phyloP scores from a whole-genome alignment of 2,888 invertebrate species.

The Platerodrilus igneus region DNA sequence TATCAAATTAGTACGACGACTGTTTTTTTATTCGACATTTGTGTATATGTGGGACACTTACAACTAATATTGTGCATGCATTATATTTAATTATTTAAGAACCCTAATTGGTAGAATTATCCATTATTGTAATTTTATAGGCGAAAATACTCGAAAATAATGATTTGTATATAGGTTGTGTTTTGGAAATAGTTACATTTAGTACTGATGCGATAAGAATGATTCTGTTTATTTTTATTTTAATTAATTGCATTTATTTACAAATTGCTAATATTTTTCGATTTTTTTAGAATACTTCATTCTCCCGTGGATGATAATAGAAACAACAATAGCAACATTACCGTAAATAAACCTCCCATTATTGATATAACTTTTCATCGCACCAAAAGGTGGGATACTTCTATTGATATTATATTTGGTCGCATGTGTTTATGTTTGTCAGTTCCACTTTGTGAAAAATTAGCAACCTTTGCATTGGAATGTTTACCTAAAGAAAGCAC shows the following conservation, averaged over 20 bases:
- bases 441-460: conserved; percentile 61
- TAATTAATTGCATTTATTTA: conserved; percentile 1
- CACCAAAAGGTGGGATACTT: conserved; percentile 57
- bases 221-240: background rate
- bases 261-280: background rate
- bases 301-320: conserved; percentile 58
- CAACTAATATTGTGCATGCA: no score
- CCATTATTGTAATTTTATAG: no score
- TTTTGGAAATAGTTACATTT: no score
- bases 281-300: conserved; percentile 61
- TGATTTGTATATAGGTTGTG: no score
- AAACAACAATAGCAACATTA: conserved; percentile 51
- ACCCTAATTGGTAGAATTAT: no score
- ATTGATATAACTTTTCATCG: conserved; percentile 64
- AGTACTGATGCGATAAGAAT: no score
- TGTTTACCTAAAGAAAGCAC: conserved; percentile 53
- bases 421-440: conserved; percentile 68
- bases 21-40: no score
- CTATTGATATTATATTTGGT: conserved; percentile 68
- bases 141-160: no score
- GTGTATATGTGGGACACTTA: no score
- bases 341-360: conserved; percentile 66
- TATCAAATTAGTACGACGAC: no score
- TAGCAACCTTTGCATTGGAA: conserved; percentile 45
- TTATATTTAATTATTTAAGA: no score